Percentiles rank a stretch among this genome's conserved stretches.
Evolutionary conservation across 2,888 invertebrate genomes (phyloP).

Genomic region (Microplitis manilae): DNA sequence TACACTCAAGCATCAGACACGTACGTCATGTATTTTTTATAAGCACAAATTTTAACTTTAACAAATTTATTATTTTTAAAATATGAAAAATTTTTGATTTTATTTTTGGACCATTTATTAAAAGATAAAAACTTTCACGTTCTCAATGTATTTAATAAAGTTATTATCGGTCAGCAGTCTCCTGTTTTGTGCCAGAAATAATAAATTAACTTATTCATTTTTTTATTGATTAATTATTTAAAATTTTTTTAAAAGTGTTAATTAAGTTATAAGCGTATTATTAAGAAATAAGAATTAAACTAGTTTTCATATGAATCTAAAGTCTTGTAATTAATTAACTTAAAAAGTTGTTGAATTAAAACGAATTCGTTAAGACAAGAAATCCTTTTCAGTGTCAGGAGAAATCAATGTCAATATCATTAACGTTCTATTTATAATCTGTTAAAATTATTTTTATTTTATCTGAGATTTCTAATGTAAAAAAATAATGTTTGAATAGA

Average conservation of each 20-base stretch:
- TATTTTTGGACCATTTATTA: background rate
- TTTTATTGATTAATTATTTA: background rate
- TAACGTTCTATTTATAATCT: background rate
- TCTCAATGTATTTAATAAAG: background rate
- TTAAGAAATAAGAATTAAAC: background rate
- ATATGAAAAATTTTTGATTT: background rate
- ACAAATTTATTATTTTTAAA: background rate
- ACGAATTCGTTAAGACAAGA: background rate
- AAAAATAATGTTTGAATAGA: too few species aligned
- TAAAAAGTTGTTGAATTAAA: background rate
- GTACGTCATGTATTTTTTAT: background rate
- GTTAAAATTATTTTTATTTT: background rate
- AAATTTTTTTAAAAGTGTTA: background rate
- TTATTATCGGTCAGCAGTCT: too few species aligned
- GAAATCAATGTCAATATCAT: background rate
- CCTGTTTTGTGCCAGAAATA: background rate
- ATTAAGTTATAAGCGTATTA: background rate
- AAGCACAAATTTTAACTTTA: constrained; percentile 7
- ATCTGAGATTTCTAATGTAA: background rate
- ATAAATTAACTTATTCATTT: background rate
- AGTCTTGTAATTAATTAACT: background rate
- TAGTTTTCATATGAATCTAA: background rate
- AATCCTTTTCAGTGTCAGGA: background rate
- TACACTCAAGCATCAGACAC: background rate
- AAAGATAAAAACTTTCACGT: background rate